Conservation (phyloP, 1,140 invertebrate genomes). For the Diuraphis noxia region DNA sequence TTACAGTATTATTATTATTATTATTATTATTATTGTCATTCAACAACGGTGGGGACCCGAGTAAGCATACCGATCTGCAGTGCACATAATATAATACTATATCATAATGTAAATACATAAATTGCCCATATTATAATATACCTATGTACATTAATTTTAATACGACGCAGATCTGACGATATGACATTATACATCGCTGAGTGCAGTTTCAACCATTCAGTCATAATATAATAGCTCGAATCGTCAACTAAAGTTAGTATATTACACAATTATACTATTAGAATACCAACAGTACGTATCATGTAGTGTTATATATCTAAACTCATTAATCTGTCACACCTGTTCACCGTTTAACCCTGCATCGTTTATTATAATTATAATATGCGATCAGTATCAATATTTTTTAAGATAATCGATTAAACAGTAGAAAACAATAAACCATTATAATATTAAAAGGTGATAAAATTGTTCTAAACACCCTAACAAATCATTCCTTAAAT, state of each 20-base stretch:
- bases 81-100: not conserved
- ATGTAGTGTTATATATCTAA: not conserved
- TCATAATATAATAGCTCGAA: not conserved
- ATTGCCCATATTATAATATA: not conserved
- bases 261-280: not conserved
- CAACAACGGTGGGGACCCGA: not conserved
- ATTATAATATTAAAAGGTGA: no score
- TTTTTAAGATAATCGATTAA: no score
- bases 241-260: not conserved
- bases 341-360: not conserved
- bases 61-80: not conserved
- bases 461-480: no score
- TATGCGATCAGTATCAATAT: no score
- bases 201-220: not conserved
- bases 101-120: constrained; percentile 10
- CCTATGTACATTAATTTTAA: not conserved
- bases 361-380: not conserved
- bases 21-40: not conserved
- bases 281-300: not conserved
- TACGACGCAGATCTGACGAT: not conserved
- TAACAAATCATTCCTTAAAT: no score
- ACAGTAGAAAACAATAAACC: no score
- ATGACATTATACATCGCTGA: not conserved
- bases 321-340: not conserved
- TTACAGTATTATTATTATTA: not conserved